Percentiles rank a stretch among this genome's conserved stretches.
Conservation (phyloP, 2,888 invertebrate genomes). For the Pristionchus arcanus region DNA sequence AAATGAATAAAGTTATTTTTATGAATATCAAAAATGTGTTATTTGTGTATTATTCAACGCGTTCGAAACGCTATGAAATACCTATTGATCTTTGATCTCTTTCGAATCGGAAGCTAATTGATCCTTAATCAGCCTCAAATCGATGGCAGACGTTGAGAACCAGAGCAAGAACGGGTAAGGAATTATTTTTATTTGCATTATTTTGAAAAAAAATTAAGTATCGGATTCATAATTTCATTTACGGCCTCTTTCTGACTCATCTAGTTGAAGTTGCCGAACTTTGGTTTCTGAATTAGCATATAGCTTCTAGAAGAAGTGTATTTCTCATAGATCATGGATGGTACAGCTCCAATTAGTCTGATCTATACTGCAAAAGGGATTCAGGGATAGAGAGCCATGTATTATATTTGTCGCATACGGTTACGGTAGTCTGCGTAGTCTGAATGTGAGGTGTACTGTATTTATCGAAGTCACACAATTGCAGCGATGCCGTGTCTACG, state of each 20-base stretch:
- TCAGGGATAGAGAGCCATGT: too few relatives aligned
- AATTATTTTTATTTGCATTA: too few relatives aligned
- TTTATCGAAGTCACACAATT: not conserved
- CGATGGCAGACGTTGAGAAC: constrained; percentile 47
- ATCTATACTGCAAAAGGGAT: too few relatives aligned
- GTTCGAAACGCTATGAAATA: constrained; percentile 42
- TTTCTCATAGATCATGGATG: too few relatives aligned
- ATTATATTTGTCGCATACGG: too few relatives aligned
- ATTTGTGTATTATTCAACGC: not conserved
- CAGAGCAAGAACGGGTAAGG: constrained; percentile 35
- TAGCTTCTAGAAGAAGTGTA: too few relatives aligned
- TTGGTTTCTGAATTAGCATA: too few relatives aligned
- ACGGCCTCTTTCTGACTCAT: too few relatives aligned
- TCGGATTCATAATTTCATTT: too few relatives aligned
- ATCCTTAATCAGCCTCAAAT: not conserved
- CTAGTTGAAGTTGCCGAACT: too few relatives aligned
- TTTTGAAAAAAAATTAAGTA: too few relatives aligned
- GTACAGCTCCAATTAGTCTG: too few relatives aligned
- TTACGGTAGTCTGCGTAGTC: not conserved
- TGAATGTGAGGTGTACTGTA: not conserved
- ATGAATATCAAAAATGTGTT: not conserved
- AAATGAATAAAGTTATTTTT: constrained; percentile 8
- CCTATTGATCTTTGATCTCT: not conserved
- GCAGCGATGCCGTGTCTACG: constrained; percentile 19
- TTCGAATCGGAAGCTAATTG: not conserved